Conservation (phyloP, 1,140 invertebrate species). For the Macrotrachela quadricornifera region DNA sequence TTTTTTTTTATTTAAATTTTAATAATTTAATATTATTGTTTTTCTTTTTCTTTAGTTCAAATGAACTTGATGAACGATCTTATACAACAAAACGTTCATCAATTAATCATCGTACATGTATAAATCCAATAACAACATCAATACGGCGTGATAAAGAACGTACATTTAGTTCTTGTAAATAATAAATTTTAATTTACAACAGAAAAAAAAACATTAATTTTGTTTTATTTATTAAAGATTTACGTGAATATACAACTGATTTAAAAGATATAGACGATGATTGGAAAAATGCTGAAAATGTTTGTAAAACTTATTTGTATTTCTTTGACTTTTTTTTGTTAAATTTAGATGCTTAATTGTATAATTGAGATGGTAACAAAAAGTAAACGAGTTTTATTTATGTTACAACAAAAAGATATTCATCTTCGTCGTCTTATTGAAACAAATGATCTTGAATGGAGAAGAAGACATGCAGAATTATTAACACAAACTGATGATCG, state of each 20-base stretch:
- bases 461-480: conserved; percentile 17
- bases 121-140: too few species aligned
- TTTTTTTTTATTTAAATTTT: conserved; percentile 12
- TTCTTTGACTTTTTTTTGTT: neutral
- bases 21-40: conserved; percentile 16
- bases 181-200: conserved; percentile 16
- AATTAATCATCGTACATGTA: neutral
- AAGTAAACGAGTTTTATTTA: conserved; percentile 66
- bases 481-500: conserved; percentile 17
- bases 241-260: conserved; percentile 17
- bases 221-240: too few species aligned
- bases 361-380: conserved; percentile 90
- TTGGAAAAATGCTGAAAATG: conserved; percentile 27
- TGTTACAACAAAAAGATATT: conserved; percentile 48
- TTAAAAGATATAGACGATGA: conserved; percentile 24
- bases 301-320: conserved; percentile 11
- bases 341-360: conserved; percentile 61
- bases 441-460: conserved; percentile 17
- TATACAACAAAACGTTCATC: neutral
- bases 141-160: neutral
- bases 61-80: conserved; percentile 10
- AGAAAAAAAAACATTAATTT: neutral
- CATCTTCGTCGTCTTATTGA: conserved; percentile 16
- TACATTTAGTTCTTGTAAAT: conserved; percentile 7
- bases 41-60: neutral